Percentiles rank a stretch among this genome's conserved stretches.
phyloP scores from a whole-genome alignment of 2,888 invertebrate species.

The Tinea trinotella region DNA sequence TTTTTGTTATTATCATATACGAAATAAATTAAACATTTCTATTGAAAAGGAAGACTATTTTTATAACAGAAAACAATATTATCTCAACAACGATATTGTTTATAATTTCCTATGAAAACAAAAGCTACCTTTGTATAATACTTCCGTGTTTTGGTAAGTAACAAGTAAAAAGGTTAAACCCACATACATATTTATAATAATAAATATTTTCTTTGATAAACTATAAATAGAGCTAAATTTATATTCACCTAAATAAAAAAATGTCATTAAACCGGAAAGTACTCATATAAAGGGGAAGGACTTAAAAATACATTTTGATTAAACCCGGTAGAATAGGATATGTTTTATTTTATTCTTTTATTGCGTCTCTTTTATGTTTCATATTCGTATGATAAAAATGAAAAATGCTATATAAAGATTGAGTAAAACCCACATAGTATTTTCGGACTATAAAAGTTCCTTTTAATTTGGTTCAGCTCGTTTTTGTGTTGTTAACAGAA shows the following conservation, averaged over 20 bases:
- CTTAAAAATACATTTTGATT: too few relatives aligned
- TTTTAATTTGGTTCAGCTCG: slow-evolving; percentile 3
- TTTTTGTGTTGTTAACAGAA: neutral
- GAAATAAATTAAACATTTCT: neutral
- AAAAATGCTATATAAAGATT: too few relatives aligned
- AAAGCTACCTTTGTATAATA: slow-evolving; percentile 17
- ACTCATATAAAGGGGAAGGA: too few relatives aligned
- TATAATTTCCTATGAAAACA: slow-evolving; percentile 25
- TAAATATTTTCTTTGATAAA: too few relatives aligned
- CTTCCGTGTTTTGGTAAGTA: slow-evolving; percentile 4
- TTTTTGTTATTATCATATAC: neutral
- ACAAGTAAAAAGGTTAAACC: neutral
- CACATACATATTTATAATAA: neutral
- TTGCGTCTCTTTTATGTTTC: too few relatives aligned
- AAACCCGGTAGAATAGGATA: too few relatives aligned
- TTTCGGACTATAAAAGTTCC: neutral
- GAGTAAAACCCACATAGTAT: neutral
- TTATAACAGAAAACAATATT: neutral
- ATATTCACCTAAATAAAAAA: too few relatives aligned
- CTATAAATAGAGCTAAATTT: too few relatives aligned
- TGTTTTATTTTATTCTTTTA: too few relatives aligned
- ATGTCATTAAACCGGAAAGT: too few relatives aligned
- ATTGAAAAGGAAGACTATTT: neutral
- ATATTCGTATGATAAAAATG: too few relatives aligned
- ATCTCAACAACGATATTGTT: neutral